Base-by-base conservation (phyloP, 1,140 invertebrate species). In the Eufriesea mexicana region DNA sequence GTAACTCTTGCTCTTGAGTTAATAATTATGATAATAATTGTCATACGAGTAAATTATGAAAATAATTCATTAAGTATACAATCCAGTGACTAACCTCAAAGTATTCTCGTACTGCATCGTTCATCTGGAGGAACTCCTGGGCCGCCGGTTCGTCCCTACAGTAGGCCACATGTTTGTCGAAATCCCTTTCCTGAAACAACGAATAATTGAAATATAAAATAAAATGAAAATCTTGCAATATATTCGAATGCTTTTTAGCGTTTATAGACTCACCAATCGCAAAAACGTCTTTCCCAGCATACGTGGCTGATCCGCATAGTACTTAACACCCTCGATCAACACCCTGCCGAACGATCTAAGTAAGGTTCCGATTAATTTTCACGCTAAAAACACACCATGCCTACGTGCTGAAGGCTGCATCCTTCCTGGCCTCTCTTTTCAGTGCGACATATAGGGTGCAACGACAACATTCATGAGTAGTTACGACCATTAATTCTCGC, bases 281-380 rank as follows among this genome's bases (percentile, higher is more conserved):
- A 99, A 92, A 93, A 99, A 98, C 67, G 98, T 97, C 91, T 97
- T 97, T 20, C 97, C 98, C 62, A 98, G 95, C 95, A 98, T 97
- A 28, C 96, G 96, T 67, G 98, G 98, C 91, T 99, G 97, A 86
- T 97, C 97, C 14, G 97, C 97, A 92, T 99, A 98, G 93, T 98
- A 99, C 91, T 98, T 98, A 62, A 99, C 96, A 72, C 98, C 98
- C 94, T 99, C 98, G 91, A 99, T 96, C 14, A 99, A 95, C n/a
- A 98, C 97, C 90, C 98, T 99, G 94, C 89, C 95, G 94, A 93
- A 94, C 92, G 93, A 94, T 94, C 94, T 94, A 94, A 94, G 93
- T 94, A 94, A 94, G 93, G 91, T 90, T 90, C 91, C 91, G 93
- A 94, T 94, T 94, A 94, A 92, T 89, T 93, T 81, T 92, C 92